Base-by-base conservation (phyloP, 2,797 vertebrate genomes). In the Diglossa cyanea region DNA sequence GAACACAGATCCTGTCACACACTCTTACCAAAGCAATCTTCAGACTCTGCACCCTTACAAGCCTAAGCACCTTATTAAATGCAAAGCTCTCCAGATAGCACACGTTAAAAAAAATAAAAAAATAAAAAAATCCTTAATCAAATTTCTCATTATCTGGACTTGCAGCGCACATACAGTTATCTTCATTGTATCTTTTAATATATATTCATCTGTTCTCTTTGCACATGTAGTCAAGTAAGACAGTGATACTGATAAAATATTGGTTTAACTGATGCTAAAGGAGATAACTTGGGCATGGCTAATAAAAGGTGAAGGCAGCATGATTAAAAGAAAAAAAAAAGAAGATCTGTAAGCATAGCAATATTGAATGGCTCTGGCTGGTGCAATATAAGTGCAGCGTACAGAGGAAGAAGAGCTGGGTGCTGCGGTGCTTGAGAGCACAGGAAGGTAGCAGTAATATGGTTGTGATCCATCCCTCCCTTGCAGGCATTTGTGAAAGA, bases 141-240 rank as follows among this genome's bases (percentile, higher is more conserved):
- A 53, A 77, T 93, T 83, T 80, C 50, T 90, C 44, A 67, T 93
- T 83, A 66, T 83, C 57, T 77, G 73, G 57, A 51, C 74, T 90
- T 89, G 42, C 31, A 39, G 48, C 40, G 17, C 50, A 67, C 24
- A 44, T 44, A 11, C 13, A 77, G 45, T 83, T 91, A 82, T 89
- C 75, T 89, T 55, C 20, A 4, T 60, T 83, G 13, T 37, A 86
- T 89, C 93, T 91, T 95, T 93, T 94, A 93, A 95, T 96, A 91
- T 75, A 55, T 88, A 70, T 88, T 90, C 21, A 79, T 92, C 61
- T 85, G 14, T 70, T 91, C 60, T 79, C 40, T 82, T 93, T 85
- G 81, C 58, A 82, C 35, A 31, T 48, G 67, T 39, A 67, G 71
- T 57, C 53, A 44, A 66, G 58, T 54, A 51, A 70, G 91, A 28